A percentile compares a stretch with the other conserved stretches of the same genome.
phyloP scores from a whole-genome alignment of 2,113 vertebrate genomes.

The Centropristis striata region DNA sequence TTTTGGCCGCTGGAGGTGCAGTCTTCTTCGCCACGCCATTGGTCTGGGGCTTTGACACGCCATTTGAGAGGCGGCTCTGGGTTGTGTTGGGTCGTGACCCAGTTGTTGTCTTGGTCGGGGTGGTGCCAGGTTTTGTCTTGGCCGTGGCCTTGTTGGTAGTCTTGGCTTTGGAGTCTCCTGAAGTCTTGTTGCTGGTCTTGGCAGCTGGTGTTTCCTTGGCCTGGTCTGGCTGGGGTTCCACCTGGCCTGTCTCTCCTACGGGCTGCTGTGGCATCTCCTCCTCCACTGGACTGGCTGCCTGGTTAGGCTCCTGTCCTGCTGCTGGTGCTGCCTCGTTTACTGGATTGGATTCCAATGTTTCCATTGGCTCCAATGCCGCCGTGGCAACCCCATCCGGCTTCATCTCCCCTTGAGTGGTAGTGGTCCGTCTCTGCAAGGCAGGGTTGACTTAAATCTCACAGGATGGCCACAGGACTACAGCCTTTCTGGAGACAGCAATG shows the following conservation, averaged over 20 bases:
- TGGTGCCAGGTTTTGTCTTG: constrained; percentile 79
- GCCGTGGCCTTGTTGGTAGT: constrained; percentile 67
- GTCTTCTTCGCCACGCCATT: constrained; percentile 81
- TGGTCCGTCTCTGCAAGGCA: constrained; percentile 64
- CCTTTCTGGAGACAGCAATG: constrained; percentile 36
- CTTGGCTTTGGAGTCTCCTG: constrained; percentile 81
- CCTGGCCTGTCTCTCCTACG: constrained; percentile 49
- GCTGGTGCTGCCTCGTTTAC: constrained; percentile 69
- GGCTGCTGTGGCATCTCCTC: constrained; percentile 49
- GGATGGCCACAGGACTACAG: constrained; percentile 48
- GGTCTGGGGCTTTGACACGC: constrained; percentile 79
- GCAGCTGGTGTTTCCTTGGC: constrained; percentile 66
- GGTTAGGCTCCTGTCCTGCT: constrained; percentile 68
- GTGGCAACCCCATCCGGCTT: constrained; percentile 87
- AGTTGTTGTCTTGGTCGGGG: constrained; percentile 60
- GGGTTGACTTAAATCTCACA: constrained; percentile 37
- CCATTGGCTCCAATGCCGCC: constrained; percentile 82
- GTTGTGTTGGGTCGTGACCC: constrained; percentile 71
- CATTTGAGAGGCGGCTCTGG: constrained; percentile 81
- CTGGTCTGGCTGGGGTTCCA: constrained; percentile 53
- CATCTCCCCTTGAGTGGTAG: constrained; percentile 79
- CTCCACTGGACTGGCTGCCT: constrained; percentile 57
- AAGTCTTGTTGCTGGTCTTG: constrained; percentile 73
- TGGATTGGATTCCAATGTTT: constrained; percentile 79
- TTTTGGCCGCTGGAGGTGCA: constrained; percentile 69